Percentiles rank a stretch among this genome's conserved stretches.
phyloP scores from a whole-genome alignment of 2,113 vertebrate genomes.

The Alosa alosa region DNA sequence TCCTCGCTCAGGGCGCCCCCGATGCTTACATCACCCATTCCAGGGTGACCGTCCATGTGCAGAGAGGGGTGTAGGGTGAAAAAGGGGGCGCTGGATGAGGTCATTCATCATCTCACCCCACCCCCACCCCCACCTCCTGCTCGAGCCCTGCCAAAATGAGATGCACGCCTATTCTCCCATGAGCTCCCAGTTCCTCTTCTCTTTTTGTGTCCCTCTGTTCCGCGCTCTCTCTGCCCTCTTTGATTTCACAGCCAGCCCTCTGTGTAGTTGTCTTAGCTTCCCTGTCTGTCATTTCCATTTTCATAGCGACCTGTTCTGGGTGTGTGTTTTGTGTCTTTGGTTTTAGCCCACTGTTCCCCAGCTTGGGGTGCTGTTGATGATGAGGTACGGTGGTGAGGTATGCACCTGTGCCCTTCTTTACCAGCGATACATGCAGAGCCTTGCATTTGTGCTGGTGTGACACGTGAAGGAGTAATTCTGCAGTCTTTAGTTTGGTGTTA shows the following conservation, averaged over 20 bases:
- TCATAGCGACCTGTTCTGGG: constrained; percentile 1
- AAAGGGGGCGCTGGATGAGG: constrained; percentile 61
- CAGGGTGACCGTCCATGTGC: constrained; percentile 52
- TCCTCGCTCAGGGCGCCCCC: constrained; percentile 18
- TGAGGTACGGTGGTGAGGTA: not conserved
- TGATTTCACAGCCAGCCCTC: constrained; percentile 47
- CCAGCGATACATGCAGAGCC: not conserved
- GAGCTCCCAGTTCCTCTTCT: constrained; percentile 26
- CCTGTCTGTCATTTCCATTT: constrained; percentile 52
- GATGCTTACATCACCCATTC: constrained; percentile 69
- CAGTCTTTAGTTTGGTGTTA: not conserved
- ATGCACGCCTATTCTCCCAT: constrained; percentile 56
- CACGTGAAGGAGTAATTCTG: not conserved
- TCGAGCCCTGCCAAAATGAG: constrained; percentile 58
- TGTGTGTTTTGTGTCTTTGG: not conserved
- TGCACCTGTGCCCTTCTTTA: not conserved
- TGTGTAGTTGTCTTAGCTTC: constrained; percentile 33
- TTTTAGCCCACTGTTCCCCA: not conserved
- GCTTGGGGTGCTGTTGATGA: not conserved
- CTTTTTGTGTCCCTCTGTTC: constrained; percentile 40
- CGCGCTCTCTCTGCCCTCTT: constrained; percentile 43
- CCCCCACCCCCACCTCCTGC: not conserved
- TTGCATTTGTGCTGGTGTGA: not conserved
- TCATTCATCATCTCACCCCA: constrained; percentile 61
- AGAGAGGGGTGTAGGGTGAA: constrained; percentile 45